Evolutionary conservation across 1,140 invertebrate species (phyloP), one percentile per base, ranked within the genome.

Genomic region (Zeugodacus cucurbitae): DNA sequence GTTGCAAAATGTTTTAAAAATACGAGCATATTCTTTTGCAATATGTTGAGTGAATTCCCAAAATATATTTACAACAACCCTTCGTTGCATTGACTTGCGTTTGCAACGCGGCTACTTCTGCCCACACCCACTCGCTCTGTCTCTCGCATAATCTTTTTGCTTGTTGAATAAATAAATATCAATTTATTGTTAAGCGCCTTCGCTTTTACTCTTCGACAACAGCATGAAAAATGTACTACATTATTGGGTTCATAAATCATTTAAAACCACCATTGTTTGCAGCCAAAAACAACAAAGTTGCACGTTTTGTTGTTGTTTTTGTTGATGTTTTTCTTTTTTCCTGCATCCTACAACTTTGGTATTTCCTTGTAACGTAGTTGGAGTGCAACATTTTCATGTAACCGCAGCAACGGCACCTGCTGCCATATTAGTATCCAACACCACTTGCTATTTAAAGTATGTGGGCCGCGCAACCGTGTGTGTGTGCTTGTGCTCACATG

Each of bases 161-260:
- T 29, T 82, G 11, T 8, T 82, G 44, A 82, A 82, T 82, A 82
- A 82, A 82, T 82, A 82, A 82, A 74, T 74, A 74, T 74, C 74
- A 82, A 82, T 82, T 82, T 82, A 82, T 82, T n/a, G 74, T 82
- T 44, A 48, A 82, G 41, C 22, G 74, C 41, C 74, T 82, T 82
- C 34, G 74, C 74, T 82, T 82, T 82, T 82, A 48, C 74, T 48
- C 74, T 82, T 82, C 74, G 41, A 82, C 41, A 82, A 82, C 74
- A 82, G 41, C 37, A 82, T 82, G 74, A 82, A 82, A 82, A 82
- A 82, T 82, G 41, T 82, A 48, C 41, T 82, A 82, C 74, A 82
- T 82, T 82, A 82, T 82, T 82, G 26, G 44, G 74, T 41, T 82
- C 74, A 82, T 82, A 82, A 82, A 82, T 82, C 74, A 82, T 82